Percentiles rank a stretch among this genome's conserved stretches.
These are phyloP conservation scores for Tachina lurida DNA, from an alignment of 2,888 invertebrate species.

Conservation along the genomic window DNA sequence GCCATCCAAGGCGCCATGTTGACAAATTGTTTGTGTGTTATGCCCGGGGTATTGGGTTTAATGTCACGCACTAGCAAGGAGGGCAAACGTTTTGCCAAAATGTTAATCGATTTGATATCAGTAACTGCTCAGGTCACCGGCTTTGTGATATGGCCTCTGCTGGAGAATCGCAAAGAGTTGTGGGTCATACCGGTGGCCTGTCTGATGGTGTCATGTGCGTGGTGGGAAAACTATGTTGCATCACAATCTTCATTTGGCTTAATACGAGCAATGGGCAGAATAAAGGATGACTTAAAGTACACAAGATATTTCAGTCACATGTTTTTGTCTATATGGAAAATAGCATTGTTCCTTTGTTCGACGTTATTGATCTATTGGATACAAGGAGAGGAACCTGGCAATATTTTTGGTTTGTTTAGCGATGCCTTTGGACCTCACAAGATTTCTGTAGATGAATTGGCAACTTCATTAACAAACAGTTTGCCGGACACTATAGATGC, in stretches of 20 bases:
- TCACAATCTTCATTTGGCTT: conserved; percentile 90
- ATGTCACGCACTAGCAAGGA: conserved; percentile 92
- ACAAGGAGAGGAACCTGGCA: conserved; percentile 89
- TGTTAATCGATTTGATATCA: conserved; percentile 92
- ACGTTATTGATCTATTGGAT: conserved; percentile 89
- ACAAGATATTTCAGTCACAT: conserved; percentile 95
- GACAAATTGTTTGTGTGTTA: conserved; percentile 96
- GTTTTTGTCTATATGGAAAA: conserved; percentile 96
- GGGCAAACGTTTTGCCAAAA: conserved; percentile 89
- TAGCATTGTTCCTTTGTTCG: conserved; percentile 89
- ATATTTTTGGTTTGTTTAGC: conserved; percentile 90
- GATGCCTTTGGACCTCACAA: conserved; percentile 90
- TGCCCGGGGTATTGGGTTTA: conserved; percentile 89
- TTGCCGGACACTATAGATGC: conserved; percentile 90
- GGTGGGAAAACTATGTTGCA: conserved; percentile 99
- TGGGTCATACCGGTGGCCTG: conserved; percentile 95
- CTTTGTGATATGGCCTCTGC: conserved; percentile 95
- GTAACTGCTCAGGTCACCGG: conserved; percentile 95
- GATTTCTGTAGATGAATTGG: conserved; percentile 89
- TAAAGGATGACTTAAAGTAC: conserved; percentile 90
- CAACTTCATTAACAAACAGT: conserved; percentile 80
- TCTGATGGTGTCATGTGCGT: conserved; percentile 93
- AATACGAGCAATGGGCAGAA: conserved; percentile 88
- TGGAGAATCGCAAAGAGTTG: conserved; percentile 89
- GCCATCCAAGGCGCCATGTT: conserved; percentile 97